Base-by-base conservation (phyloP, 2,888 invertebrate species). In the Arrhopalites spinosus region DNA sequence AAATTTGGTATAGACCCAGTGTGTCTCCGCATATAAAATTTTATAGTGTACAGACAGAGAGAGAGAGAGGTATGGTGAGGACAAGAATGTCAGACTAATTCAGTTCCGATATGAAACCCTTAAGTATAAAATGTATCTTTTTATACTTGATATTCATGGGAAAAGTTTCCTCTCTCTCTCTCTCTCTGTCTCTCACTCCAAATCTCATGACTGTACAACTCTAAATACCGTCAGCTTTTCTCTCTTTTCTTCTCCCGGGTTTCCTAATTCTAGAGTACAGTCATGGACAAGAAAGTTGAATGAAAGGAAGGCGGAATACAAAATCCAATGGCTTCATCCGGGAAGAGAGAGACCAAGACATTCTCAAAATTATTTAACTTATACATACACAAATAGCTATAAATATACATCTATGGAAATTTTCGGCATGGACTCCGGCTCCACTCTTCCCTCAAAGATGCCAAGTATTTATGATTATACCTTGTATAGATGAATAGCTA, bases 141-240 rank as follows among this genome's bases (percentile, higher is more conserved):
- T 74, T 66, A 66, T 68, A 56, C 74, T 74, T 74, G 74, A 74
- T 74, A 74, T 74, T 74, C 64, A 74, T 74, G 74, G 64, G 66
- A 59, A 67, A 74, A 74, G 56, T 74, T 74, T 74, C 50, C 11
- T 30, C 50, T 64, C 66, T 73, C 73, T 50, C 29, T 36, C 61
- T 72, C 72, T 72, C 53, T 53, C n/a, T 56, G 66, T 53, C 15
- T 43, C 67, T 67, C 67, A 67, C 74, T 59, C 36, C 67, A 29
- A 74, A 59, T 67, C 59, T 67, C 56, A 74, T 67, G 68, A 74
- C 74, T 68, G 74, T 47, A 50, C 59, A 68, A 74, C 67, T 67
- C 68, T 72, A 43, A 61, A 53, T 67, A 56, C 47, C 20, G 56
- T 20, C 17, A 61, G 74, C 27, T 74, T 74, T 68, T 67, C 74